Conservation (phyloP, 2,888 invertebrate species). For the Agrotis puta region DNA sequence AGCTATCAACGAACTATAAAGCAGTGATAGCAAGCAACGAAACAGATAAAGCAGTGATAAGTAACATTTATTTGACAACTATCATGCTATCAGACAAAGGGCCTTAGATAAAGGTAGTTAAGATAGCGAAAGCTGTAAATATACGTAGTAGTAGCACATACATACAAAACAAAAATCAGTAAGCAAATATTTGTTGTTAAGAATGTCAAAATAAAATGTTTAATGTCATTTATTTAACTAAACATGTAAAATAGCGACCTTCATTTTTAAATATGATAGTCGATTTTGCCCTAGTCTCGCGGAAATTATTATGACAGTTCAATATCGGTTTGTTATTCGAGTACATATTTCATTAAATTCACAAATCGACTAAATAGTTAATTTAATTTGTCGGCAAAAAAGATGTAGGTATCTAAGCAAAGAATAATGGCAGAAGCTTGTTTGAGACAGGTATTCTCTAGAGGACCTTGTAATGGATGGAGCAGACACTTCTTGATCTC, state of each 20-base stretch:
- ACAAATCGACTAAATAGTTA: constrained; percentile 19
- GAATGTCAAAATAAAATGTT: not conserved
- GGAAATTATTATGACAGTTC: not conserved
- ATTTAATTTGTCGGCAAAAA: constrained; percentile 41
- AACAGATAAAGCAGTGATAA: constrained; percentile 16
- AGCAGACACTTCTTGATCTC: constrained; percentile 45
- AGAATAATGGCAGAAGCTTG: constrained; percentile 48
- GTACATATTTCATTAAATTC: not conserved
- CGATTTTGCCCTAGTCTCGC: not conserved
- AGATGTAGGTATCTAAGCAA: constrained; percentile 40
- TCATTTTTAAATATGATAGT: not conserved
- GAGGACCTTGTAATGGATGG: constrained; percentile 58
- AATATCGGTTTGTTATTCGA: not conserved
- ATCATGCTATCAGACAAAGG: constrained; percentile 21
- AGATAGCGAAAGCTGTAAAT: constrained; percentile 1
- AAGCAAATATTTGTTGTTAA: not conserved
- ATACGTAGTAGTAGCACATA: not conserved
- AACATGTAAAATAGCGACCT: not conserved
- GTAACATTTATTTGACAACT: constrained; percentile 24
- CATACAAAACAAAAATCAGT: not conserved
- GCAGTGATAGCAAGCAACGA: too few relatives aligned
- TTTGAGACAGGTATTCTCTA: constrained; percentile 52
- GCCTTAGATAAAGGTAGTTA: constrained; percentile 3
- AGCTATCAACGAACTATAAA: constrained; percentile 11
- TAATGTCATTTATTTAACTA: not conserved